phyloP scores from a whole-genome alignment of 2,113 vertebrate genomes.

The Taxidea taxus region DNA sequence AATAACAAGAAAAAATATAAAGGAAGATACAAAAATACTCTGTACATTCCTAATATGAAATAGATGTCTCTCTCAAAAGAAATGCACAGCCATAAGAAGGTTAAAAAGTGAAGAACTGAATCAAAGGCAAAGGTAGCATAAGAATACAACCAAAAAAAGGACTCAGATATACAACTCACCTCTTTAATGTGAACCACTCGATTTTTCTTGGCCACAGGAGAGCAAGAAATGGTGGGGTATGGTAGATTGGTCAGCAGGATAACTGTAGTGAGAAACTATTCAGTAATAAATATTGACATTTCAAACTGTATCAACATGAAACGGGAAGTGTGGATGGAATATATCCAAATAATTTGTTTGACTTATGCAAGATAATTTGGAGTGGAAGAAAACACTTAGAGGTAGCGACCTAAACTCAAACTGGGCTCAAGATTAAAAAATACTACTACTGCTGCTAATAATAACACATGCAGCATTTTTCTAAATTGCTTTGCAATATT shows the following conservation, averaged over 20 bases:
- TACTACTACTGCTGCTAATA: not conserved
- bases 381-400: not conserved
- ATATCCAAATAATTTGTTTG: not conserved
- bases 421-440: not conserved
- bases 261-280: not conserved
- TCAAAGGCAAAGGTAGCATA: not conserved
- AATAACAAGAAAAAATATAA: not conserved
- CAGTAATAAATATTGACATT: conserved; percentile 7
- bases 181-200: not conserved
- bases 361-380: not conserved
- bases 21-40: not conserved
- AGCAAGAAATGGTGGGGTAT: not conserved
- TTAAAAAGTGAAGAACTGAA: not conserved
- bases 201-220: not conserved
- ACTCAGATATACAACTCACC: not conserved
- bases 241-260: not conserved
- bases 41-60: not conserved
- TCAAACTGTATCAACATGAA: not conserved
- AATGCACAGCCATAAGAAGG: not conserved
- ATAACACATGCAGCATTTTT: not conserved
- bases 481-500: conserved; percentile 10
- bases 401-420: not conserved
- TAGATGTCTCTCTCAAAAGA: not conserved
- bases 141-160: not conserved
- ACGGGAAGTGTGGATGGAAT: not conserved